phyloP scores from a whole-genome alignment of 1,140 invertebrate genomes.

The Tetraneura akinire region DNA sequence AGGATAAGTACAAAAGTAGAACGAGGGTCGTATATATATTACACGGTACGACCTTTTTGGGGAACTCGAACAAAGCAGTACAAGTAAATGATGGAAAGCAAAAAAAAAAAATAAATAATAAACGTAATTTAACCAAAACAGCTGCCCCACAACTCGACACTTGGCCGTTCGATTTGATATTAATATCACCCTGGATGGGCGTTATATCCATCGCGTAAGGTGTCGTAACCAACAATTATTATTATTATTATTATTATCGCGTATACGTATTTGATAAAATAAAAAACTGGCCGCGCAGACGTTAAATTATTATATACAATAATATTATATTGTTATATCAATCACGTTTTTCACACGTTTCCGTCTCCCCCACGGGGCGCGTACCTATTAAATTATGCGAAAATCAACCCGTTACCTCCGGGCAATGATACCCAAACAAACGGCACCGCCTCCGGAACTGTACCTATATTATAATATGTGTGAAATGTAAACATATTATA shows the following conservation, averaged over 20 bases:
- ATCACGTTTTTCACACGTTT: slow-evolving; percentile 37
- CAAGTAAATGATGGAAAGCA: slow-evolving; percentile 4
- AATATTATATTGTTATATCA: slow-evolving; percentile 16
- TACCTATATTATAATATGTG: too few relatives aligned
- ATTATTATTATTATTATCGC: background rate
- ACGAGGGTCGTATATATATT: slow-evolving; percentile 1
- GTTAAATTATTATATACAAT: slow-evolving; percentile 29
- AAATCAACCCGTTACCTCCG: slow-evolving; percentile 41
- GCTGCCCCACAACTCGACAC: slow-evolving; percentile 31
- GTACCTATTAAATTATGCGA: slow-evolving; percentile 21
- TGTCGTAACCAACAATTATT: slow-evolving; percentile 46
- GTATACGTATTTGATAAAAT: background rate
- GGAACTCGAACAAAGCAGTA: slow-evolving; percentile 14
- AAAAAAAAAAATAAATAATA: slow-evolving; percentile 5
- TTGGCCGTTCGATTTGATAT: slow-evolving; percentile 19
- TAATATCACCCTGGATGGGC: slow-evolving; percentile 17
- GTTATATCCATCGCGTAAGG: slow-evolving; percentile 11
- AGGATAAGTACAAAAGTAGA: too few relatives aligned
- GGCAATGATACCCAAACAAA: slow-evolving; percentile 27
- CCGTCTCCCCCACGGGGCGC: background rate
- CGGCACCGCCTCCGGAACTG: slow-evolving; percentile 28
- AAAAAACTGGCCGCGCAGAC: background rate
- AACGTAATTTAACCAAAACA: slow-evolving; percentile 14
- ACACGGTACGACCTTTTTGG: background rate
- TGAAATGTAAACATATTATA: too few relatives aligned